These are phyloP conservation scores for Adelognathus sp. DNA, from an alignment of 2,888 invertebrate species.

Conservation along the genomic window DNA sequence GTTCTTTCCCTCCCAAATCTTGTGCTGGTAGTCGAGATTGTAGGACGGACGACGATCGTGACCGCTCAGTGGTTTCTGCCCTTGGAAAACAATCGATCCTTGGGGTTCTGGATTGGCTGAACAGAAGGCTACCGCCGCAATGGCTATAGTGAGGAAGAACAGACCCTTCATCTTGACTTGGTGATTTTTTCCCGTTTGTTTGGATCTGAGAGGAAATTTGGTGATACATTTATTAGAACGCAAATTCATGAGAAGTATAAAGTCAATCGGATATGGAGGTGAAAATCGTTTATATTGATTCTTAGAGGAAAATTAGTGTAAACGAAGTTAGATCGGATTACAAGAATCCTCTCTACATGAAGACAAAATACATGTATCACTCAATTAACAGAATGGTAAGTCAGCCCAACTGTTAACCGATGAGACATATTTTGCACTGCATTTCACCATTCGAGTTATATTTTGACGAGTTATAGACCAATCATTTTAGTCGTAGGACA, in stretches of 20 bases:
- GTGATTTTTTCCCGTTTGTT: background rate
- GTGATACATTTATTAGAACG: background rate
- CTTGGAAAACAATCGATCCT: constrained; percentile 53
- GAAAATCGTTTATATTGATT: too few relatives aligned
- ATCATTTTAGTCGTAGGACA: too few relatives aligned
- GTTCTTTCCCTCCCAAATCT: constrained; percentile 57
- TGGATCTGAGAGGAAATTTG: background rate
- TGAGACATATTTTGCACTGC: too few relatives aligned
- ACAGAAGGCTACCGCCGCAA: background rate
- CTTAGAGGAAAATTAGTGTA: too few relatives aligned
- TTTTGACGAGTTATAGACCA: too few relatives aligned
- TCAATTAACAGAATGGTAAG: too few relatives aligned
- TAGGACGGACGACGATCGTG: constrained; percentile 62
- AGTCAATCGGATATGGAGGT: too few relatives aligned
- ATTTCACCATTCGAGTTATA: too few relatives aligned
- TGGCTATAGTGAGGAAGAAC: background rate
- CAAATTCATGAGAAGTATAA: background rate
- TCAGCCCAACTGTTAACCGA: too few relatives aligned
- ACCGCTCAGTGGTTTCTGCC: constrained; percentile 57
- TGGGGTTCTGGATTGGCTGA: constrained; percentile 36
- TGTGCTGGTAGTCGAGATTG: constrained; percentile 61
- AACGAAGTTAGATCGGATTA: too few relatives aligned
- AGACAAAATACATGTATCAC: too few relatives aligned
- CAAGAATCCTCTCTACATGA: too few relatives aligned
- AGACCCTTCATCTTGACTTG: background rate